Evolutionary conservation across 2,888 invertebrate species (phyloP).

Genomic region (Ophion costatus): DNA sequence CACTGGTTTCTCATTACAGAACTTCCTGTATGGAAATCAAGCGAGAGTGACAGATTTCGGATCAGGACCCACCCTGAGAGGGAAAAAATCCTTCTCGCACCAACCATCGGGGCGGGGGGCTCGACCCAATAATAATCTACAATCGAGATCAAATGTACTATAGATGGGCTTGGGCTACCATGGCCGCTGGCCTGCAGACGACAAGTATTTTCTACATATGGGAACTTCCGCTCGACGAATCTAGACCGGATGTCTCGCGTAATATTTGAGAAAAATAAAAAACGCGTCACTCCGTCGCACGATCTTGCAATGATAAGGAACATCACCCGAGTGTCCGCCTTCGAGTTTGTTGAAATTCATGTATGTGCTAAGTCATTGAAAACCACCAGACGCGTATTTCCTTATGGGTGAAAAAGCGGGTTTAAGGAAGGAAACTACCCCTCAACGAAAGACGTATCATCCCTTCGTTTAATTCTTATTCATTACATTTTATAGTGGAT

Average conservation of each 20-base stretch:
- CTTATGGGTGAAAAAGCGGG: no score
- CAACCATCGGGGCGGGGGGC: constrained; percentile 22
- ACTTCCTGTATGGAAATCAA: constrained; percentile 83
- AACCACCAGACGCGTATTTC: no score
- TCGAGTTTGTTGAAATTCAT: no score
- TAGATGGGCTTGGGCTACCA: constrained; percentile 48
- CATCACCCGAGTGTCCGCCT: no score
- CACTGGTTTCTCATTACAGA: constrained; percentile 81
- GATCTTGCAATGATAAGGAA: no score
- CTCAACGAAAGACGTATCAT: no score
- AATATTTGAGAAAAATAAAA: constrained; percentile 12
- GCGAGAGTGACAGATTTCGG: constrained; percentile 68
- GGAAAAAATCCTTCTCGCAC: neutral
- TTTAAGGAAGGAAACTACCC: no score
- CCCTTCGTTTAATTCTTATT: no score
- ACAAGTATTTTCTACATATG: no score
- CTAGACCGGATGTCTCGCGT: neutral
- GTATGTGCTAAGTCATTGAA: no score
- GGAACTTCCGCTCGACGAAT: constrained; percentile 30
- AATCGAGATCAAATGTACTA: constrained; percentile 79
- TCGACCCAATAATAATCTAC: constrained; percentile 75
- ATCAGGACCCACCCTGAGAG: constrained; percentile 57
- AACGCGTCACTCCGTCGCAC: neutral
- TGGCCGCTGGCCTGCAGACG: no score
- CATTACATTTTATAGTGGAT: no score